Percentiles rank a stretch among this genome's conserved stretches.
These are phyloP conservation scores for Actias luna DNA, from an alignment of 2,888 invertebrate genomes.

Conservation along the genomic window DNA sequence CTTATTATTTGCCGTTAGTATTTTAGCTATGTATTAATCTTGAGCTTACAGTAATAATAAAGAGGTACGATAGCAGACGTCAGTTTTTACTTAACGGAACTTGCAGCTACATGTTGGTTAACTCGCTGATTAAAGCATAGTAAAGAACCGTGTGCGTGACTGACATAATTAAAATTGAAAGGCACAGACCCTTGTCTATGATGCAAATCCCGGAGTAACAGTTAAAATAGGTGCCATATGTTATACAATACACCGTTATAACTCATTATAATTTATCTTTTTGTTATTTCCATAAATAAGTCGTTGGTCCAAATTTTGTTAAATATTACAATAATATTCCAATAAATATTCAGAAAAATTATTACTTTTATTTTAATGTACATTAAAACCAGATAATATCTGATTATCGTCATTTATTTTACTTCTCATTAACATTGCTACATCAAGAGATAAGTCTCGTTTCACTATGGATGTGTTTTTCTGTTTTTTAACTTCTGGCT, in stretches of 20 bases:
- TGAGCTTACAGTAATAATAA: not conserved
- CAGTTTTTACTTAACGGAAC: conserved; percentile 16
- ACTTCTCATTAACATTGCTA: no score
- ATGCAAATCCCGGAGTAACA: conserved; percentile 42
- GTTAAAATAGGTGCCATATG: not conserved
- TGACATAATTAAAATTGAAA: conserved; percentile 47
- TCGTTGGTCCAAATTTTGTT: not conserved
- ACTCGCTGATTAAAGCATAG: conserved; percentile 15
- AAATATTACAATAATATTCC: not conserved
- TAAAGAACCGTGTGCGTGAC: conserved; percentile 37
- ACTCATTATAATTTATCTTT: not conserved
- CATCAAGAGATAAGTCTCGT: no score
- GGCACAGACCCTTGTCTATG: conserved; percentile 42
- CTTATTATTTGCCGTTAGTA: not conserved
- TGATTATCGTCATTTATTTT: no score
- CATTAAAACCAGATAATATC: no score
- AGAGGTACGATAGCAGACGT: conserved; percentile 8
- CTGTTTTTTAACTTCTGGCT: no score
- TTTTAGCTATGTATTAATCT: not conserved
- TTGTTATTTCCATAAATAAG: not conserved
- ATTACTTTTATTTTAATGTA: no score
- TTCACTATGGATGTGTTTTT: no score
- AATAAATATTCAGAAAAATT: no score
- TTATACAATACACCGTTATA: not conserved
- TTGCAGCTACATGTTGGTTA: conserved; percentile 17